Base-by-base conservation (phyloP, 2,888 invertebrate genomes). In the Leptothorax acervorum region DNA sequence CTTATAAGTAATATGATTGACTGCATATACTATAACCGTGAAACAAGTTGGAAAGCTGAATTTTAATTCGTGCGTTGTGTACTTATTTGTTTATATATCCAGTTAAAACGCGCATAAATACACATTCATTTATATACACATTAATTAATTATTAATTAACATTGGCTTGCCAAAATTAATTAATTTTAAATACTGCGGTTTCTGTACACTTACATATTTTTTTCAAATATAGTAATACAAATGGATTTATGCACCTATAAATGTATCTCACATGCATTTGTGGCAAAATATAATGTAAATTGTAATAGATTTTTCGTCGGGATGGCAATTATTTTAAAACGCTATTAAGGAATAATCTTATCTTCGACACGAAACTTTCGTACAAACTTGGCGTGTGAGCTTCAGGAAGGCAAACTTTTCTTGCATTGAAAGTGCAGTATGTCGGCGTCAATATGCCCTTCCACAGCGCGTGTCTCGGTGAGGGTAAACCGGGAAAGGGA, bases 401-500 rank as follows among this genome's bases (percentile, higher is more conserved):
- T 51, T 48, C 51, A 42, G 63, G 63, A 35, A 60, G 48, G 48
- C 28, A 74, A 79, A 74, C 74, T 81, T 60, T 74, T 45, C 74
- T 81, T 74, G 74, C 79, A 74, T 81, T 28, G 39, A 60, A 74
- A 39, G 48, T 53, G 79, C 74, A 74, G 74, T 28, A 48, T 28
- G 75, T 45, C 71, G 39, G 42, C 60, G 79, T 81, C 60, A 66
- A 68, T 62, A 70, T 79, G 39, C 66, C 45, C 51, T 68, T 51
- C 81, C 65, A 42, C 9, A 45, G 45, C 55, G 39, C 60, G 65
- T 55, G 51, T 55, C 65, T 53, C 42, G 51, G 78, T 62, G 78
- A 74, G 62, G 87, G 84, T 82, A 84, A 90, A 76, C 65, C 83
- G 71, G 86, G 86, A 88, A 83, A 83, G 91, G 91, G 85, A 90